Percentiles rank a stretch among this genome's conserved stretches.
phyloP scores from a whole-genome alignment of 2,888 invertebrate genomes.

The Nasonia oneida region DNA sequence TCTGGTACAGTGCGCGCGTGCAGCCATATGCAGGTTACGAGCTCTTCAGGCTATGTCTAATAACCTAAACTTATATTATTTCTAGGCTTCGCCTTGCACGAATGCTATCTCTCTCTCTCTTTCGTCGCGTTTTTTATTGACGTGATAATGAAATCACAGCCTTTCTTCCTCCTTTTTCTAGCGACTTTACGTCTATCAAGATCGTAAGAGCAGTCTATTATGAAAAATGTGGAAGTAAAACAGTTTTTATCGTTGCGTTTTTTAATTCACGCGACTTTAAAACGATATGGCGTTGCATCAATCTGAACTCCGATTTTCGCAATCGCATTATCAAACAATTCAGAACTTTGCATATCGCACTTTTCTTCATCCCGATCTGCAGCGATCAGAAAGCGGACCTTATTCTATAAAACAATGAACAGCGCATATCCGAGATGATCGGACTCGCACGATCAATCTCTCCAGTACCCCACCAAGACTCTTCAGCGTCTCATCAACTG shows the following conservation, averaged over 20 bases:
- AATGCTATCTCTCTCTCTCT: background rate
- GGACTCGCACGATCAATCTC: slow-evolving; percentile 39
- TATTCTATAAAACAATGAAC: background rate
- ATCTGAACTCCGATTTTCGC: background rate
- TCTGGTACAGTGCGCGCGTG: slow-evolving; percentile 6
- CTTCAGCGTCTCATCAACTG: slow-evolving; percentile 2
- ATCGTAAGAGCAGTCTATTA: slow-evolving; percentile 45
- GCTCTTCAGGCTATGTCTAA: slow-evolving; percentile 54
- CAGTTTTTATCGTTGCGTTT: slow-evolving; percentile 14
- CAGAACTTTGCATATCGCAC: background rate
- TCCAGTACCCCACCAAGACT: background rate
- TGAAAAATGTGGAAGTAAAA: slow-evolving; percentile 55
- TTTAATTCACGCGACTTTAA: slow-evolving; percentile 29
- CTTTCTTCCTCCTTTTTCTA: slow-evolving; percentile 31
- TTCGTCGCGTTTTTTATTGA: slow-evolving; percentile 55
- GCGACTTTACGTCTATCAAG: slow-evolving; percentile 56
- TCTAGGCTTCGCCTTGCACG: slow-evolving; percentile 36
- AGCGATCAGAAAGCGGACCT: background rate
- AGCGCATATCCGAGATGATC: slow-evolving; percentile 9
- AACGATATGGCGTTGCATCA: no score
- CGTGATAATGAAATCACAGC: slow-evolving; percentile 58
- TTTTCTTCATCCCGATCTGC: no score
- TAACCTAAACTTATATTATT: slow-evolving; percentile 57
- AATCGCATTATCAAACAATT: background rate
- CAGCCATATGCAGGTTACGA: slow-evolving; percentile 54